Evolutionary conservation across 1,140 invertebrate species (phyloP).

Genomic region (Drosophila guanche): DNA sequence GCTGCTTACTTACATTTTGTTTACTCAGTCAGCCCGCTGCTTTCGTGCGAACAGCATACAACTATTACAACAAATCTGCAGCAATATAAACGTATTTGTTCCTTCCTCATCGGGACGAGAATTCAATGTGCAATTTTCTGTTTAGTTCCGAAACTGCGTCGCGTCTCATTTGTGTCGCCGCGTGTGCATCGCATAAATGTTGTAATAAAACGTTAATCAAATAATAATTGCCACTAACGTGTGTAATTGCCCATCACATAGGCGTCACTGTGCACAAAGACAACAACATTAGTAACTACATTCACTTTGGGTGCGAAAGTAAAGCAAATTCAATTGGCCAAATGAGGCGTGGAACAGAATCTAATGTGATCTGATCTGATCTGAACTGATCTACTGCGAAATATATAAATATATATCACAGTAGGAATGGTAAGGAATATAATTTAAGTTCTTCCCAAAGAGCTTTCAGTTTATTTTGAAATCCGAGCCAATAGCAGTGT

Average conservation of each 20-base stretch:
- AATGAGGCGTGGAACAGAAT: constrained; percentile 14
- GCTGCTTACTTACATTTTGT: constrained; percentile 44
- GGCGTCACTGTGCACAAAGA: constrained; percentile 43
- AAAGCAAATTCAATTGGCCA: constrained; percentile 19
- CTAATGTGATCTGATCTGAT: background rate
- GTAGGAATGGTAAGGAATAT: constrained; percentile 7
- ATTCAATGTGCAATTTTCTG: constrained; percentile 23
- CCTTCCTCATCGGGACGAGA: constrained; percentile 8
- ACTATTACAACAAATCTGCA: constrained; percentile 19
- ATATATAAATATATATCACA: background rate
- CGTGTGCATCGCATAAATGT: constrained; percentile 43
- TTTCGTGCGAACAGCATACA: constrained; percentile 44
- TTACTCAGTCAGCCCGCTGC: constrained; percentile 60
- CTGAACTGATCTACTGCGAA: background rate
- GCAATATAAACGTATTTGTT: background rate
- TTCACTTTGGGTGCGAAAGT: background rate
- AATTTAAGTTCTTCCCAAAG: background rate
- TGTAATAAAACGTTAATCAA: constrained; percentile 37
- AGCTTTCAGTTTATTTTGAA: background rate
- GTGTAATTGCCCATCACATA: constrained; percentile 39
- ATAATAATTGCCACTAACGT: constrained; percentile 38
- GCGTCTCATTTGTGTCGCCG: constrained; percentile 26
- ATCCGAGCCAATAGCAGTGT: too few relatives aligned
- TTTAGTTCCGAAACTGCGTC: constrained; percentile 11
- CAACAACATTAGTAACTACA: background rate